Base-by-base conservation (phyloP, 1,140 invertebrate genomes). In the Heliconius eleuchia region DNA sequence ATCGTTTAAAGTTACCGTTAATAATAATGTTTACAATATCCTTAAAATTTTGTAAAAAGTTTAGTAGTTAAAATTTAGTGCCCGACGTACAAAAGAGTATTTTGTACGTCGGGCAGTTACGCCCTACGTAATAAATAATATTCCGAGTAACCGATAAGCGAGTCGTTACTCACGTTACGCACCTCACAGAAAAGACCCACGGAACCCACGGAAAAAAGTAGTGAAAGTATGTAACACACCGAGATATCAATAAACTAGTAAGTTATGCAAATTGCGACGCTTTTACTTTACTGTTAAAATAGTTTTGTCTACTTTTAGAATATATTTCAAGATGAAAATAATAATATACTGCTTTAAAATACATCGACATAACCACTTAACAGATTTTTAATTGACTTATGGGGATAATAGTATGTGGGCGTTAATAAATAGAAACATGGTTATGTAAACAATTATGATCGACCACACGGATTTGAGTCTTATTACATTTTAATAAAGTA, bases 181-280 rank as follows among this genome's bases (percentile, higher is more conserved):
- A 60, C 66, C 74, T 75, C 57, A 73, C 34, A 76, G 57, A 71
- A 80, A 75, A 71, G 46, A 77, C 57, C 78, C 60, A 66, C 78
- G 81, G 74, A 77, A 77, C 57, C 77, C 23, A 23, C 23, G 23
- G 23, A 23, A 23, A 23, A 60, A 23, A 79, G 81, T 46, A 82
- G 81, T 82, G 81, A 82, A 82, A 79, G 81, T 66, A 66, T 13
- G 60, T 82, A 74, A 74, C 78, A 76, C 60, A 82, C 13, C 71
- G 66, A 74, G 78, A 77, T 80, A 82, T 79, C 81, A 79, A 82
- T 82, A 82, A 82, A 77, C 76, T 71, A 52, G 78, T 50, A 71
- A 77, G 75, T 72, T 80, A 80, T 82, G 78, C 72, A 82, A 82
- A 82, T 79, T 79, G 57, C 34, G 71, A 82, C 78, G 75, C 74